A percentile compares a stretch with the other conserved stretches of the same genome.
Evolutionary conservation across 2,888 invertebrate species (phyloP).

Genomic region (Drosophila yooni): DNA sequence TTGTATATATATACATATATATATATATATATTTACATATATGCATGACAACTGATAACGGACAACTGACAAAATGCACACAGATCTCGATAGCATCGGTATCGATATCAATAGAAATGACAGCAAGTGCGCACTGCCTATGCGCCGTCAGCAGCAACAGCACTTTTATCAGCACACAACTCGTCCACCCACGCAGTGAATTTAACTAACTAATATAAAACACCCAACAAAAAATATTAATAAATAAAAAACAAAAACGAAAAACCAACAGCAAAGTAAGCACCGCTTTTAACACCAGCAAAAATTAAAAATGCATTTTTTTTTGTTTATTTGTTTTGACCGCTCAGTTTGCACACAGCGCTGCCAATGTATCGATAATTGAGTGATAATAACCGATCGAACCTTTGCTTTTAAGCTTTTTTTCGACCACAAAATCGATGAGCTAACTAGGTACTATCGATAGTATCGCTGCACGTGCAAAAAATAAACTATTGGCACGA

Average conservation of each 20-base stretch:
- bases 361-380: constrained; percentile 56
- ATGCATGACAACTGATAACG: constrained; percentile 25
- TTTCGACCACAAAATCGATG: constrained; percentile 21
- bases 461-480: constrained; percentile 60
- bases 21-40: constrained; percentile 1
- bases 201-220: constrained; percentile 41
- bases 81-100: constrained; percentile 63
- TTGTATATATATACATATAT: constrained; percentile 13
- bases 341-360: constrained; percentile 45
- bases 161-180: constrained; percentile 74
- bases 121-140: constrained; percentile 58
- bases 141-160: constrained; percentile 66
- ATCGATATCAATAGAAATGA: constrained; percentile 55
- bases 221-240: constrained; percentile 41
- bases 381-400: constrained; percentile 35
- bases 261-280: constrained; percentile 71
- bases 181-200: constrained; percentile 77
- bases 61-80: constrained; percentile 66
- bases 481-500: constrained; percentile 57
- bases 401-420: constrained; percentile 10
- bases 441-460: constrained; percentile 47
- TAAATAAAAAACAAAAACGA: constrained; percentile 23
- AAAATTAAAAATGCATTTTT: constrained; percentile 27
- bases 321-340: constrained; percentile 54
- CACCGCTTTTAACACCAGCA: constrained; percentile 58